Conservation (phyloP, 1,140 invertebrate genomes). For the Bombus cullumanus region DNA sequence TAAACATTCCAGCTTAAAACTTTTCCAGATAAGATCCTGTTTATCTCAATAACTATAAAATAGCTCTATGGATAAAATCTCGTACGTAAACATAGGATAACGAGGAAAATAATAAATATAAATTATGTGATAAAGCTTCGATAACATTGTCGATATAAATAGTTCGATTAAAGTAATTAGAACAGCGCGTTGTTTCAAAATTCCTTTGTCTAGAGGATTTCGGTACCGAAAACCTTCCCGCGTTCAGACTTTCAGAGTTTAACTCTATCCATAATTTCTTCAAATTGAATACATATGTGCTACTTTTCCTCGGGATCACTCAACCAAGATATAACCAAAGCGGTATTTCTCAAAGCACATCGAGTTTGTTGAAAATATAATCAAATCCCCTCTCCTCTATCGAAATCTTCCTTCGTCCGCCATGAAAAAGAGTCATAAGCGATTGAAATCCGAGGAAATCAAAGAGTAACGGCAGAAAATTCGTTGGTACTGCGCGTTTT, state of each 20-base stretch:
- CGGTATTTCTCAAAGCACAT: background rate
- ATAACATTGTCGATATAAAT: background rate
- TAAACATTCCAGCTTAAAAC: slow-evolving; percentile 9
- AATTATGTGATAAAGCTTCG: background rate
- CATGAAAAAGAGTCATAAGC: background rate
- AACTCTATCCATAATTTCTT: background rate
- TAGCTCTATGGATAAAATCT: background rate
- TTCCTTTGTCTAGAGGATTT: no score
- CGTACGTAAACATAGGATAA: background rate
- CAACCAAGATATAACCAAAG: background rate
- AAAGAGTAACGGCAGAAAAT: background rate
- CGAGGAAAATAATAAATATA: background rate
- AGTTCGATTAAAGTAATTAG: background rate
- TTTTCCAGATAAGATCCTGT: slow-evolving; percentile 10
- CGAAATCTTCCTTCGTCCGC: background rate
- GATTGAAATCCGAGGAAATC: background rate
- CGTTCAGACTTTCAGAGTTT: no score
- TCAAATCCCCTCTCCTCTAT: background rate
- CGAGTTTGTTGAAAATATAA: background rate
- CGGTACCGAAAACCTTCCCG: no score
- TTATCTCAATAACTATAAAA: slow-evolving; percentile 22
- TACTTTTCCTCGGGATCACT: background rate
- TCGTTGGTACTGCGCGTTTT: slow-evolving; percentile 1
- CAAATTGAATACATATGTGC: background rate
- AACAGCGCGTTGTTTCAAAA: background rate